These are phyloP conservation scores for Nephrotoma flavescens DNA, from an alignment of 2,888 invertebrate genomes.

Conservation along the genomic window DNA sequence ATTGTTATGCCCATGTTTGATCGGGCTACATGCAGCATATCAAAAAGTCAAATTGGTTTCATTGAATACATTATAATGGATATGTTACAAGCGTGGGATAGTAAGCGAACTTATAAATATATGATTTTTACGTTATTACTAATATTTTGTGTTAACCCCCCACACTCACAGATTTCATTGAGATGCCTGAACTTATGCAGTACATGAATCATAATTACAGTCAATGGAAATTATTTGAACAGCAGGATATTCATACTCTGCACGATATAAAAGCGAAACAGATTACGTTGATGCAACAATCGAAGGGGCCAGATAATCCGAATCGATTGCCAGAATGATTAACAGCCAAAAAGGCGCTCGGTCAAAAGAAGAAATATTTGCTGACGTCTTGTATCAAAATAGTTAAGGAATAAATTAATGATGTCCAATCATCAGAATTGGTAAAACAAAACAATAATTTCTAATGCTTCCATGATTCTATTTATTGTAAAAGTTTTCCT, in stretches of 20 bases:
- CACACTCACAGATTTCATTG: constrained; percentile 60
- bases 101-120: constrained; percentile 33
- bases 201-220: constrained; percentile 76
- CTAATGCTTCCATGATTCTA: neutral
- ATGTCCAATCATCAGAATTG: neutral
- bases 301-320: neutral
- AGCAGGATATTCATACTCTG: constrained; percentile 56
- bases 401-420: neutral
- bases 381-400: neutral
- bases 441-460: neutral
- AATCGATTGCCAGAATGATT: neutral
- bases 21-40: constrained; percentile 84
- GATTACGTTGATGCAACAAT: neutral
- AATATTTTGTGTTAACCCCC: neutral
- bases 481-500: neutral
- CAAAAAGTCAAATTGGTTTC: constrained; percentile 94
- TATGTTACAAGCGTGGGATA: constrained; percentile 96
- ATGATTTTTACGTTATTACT: neutral
- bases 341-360: neutral
- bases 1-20: constrained; percentile 99
- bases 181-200: constrained; percentile 78
- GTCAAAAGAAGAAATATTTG: neutral
- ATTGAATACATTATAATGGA: constrained; percentile 95
- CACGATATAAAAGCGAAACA: constrained; percentile 46
- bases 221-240: constrained; percentile 79